Conservation (phyloP, 2,888 invertebrate genomes). For the Drosophila kambysellisi region DNA sequence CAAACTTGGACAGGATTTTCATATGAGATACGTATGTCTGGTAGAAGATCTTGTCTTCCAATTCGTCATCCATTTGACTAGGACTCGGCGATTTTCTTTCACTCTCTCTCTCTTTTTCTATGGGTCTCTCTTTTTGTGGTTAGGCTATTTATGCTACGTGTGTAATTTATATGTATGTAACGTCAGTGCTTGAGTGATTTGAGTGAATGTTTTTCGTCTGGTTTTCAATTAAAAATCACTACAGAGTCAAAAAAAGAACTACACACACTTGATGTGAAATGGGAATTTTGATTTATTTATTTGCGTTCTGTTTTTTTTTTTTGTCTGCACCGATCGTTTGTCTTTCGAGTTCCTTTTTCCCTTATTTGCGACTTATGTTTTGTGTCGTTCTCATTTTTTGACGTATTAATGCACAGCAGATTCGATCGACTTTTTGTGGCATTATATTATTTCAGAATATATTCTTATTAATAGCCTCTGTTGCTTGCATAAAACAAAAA, state of each 20-base stretch:
- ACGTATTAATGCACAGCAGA: conserved; percentile 69
- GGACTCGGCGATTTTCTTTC: conserved; percentile 7
- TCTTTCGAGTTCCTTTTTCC: conserved; percentile 14
- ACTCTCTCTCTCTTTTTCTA: not conserved
- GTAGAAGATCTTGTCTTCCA: conserved; percentile 94
- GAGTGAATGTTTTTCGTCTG: not conserved
- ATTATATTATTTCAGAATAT: conserved; percentile 75
- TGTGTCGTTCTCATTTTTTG: conserved; percentile 62
- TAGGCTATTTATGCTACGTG: conserved; percentile 12
- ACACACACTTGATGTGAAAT: conserved; percentile 39
- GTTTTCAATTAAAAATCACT: conserved; percentile 12
- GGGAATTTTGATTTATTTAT: conserved; percentile 51
- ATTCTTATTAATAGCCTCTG: conserved; percentile 74
- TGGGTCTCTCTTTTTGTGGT: not conserved
- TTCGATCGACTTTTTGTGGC: conserved; percentile 63
- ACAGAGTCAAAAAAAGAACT: conserved; percentile 9
- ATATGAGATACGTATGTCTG: conserved; percentile 94
- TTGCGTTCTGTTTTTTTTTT: conserved; percentile 41
- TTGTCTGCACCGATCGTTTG: conserved; percentile 22
- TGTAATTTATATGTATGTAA: conserved; percentile 19
- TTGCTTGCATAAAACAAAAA: conserved; percentile 74
- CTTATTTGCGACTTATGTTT: conserved; percentile 55
- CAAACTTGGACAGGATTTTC: conserved; percentile 93
- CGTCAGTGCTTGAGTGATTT: conserved; percentile 11
- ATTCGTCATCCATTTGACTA: conserved; percentile 93